Percentiles rank a stretch among this genome's conserved stretches.
phyloP scores from a whole-genome alignment of 2,888 invertebrate genomes.

The Sesia bembeciformis region DNA sequence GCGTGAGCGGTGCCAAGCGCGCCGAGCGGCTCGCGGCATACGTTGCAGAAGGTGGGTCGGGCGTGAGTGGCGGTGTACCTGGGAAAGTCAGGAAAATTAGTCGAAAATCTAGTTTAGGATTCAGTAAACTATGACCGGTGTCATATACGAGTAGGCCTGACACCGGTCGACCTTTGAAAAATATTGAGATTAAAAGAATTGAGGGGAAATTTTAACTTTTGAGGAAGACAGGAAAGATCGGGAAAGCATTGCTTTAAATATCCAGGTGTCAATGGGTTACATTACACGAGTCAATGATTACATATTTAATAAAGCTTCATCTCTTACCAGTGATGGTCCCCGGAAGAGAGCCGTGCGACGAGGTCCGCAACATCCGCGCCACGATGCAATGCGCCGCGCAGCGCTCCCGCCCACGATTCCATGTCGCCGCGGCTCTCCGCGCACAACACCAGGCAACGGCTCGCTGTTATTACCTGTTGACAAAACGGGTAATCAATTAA shows the following conservation, averaged over 20 bases:
- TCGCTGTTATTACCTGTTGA: slow-evolving; percentile 81
- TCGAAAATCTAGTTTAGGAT: no score
- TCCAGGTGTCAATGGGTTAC: no score
- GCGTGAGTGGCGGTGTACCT: slow-evolving; percentile 94
- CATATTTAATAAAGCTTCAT: no score
- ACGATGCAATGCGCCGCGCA: slow-evolving; percentile 79
- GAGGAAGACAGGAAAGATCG: no score
- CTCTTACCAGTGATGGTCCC: slow-evolving; percentile 62
- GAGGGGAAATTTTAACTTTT: no score
- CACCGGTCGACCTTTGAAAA: no score
- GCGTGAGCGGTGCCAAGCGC: slow-evolving; percentile 95
- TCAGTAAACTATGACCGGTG: no score
- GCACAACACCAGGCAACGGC: slow-evolving; percentile 84
- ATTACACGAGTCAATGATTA: no score
- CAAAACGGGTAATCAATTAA: not conserved
- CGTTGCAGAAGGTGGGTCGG: slow-evolving; percentile 96
- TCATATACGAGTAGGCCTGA: no score
- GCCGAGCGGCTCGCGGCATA: slow-evolving; percentile 93
- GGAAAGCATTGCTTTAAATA: no score
- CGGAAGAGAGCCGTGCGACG: slow-evolving; percentile 74
- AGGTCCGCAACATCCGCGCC: slow-evolving; percentile 69
- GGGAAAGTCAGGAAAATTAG: not conserved
- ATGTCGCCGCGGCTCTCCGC: slow-evolving; percentile 89
- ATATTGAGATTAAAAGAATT: no score
- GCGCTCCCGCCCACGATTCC: slow-evolving; percentile 92